Evolutionary conservation across 2,888 invertebrate species (phyloP), one percentile per base, ranked within the genome.

Genomic region (Dascillus cervinus): DNA sequence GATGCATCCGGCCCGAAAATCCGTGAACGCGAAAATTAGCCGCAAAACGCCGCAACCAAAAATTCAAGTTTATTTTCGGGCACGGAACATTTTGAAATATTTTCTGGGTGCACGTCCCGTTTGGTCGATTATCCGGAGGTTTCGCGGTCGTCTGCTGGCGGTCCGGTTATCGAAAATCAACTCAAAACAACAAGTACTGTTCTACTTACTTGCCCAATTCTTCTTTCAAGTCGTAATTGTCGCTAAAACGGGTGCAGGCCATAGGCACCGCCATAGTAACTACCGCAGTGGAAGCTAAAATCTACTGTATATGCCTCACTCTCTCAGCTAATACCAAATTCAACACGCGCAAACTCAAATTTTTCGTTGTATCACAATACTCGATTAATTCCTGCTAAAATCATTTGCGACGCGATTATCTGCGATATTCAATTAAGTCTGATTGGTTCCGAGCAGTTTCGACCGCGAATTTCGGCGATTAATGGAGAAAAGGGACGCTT

Each of bases 191-290:
- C 37, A 37, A 43, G 50, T 47, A 34, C 11, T 21, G 15, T 21
- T 22, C 26, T 63, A 86, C 90, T 82, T 75, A 91, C 90, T 97
- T 97, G 70, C 97, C 97, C 65, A 98, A 79, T 77, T 98, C 97
- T 75, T 98, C 97, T 73, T 97, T 97, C 56, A 98, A 82, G 64
- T 98, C 97, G 72, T 98, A 98, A 73, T 96, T 95, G 73, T 98
- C 97, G 71, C 91, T 95, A 75, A 97, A 97, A 66, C 95, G 88
- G 66, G 94, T 95, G 74, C 90, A 88, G 71, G 86, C 82, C 69
- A 82, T 79, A 66, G 84, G 85, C 69, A 83, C 83, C 72, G 88
- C 82, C 88, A 89, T 88, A 70, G 70, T 58, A 54, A 49, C 54
- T 47, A 49, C 51, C 50, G 50, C 49, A 55, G 47, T 49, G 53